Base-by-base conservation (phyloP, 2,888 invertebrate species). In the Andrena minutula region DNA sequence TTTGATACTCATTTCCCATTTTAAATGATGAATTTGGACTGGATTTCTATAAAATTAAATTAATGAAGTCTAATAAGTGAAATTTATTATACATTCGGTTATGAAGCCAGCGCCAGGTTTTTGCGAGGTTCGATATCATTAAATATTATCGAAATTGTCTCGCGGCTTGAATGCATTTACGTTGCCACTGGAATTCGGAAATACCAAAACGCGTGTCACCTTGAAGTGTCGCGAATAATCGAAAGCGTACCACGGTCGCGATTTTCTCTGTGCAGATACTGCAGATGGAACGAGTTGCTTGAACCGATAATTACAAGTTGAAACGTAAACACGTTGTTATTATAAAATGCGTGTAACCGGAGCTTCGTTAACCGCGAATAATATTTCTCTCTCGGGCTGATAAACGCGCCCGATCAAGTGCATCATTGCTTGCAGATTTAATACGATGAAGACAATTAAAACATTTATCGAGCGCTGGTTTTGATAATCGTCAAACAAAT, bases 371-470 rank as follows among this genome's bases (percentile, higher is more conserved):
- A 85, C 76, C 83, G 83, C 84, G 77, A 83, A 86, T 86, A 86
- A 83, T 86, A 86, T 86, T 86, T 86, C 85, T 74, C 86, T 78
- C 86, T 78, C 85, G 80, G 80, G 64, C 73, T 82, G 83, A 63
- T 77, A 85, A 86, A 80, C 80, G 76, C 71, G 63, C 64, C 75
- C 75, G 85, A 85, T 85, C 85, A 86, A 83, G 85, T 86, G 82
- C 83, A 83, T 86, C 85, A 86, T 83, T 82, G 79, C 68, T 74
- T 80, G 85, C 83, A 86, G 41, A 86, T 86, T 86, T 86, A 83
- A 86, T 86, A 79, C 85, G 85, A 86, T 86, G 85, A 86, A 86
- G 83, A 85, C 86, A 85, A 86, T 86, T 86, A 83, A 86, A 86
- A 85, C 76, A 84, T 86, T 86, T 85, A 86, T 86, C 78, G 83